phyloP scores from a whole-genome alignment of 1,140 invertebrate genomes.

The Leptinotarsa lineolata region DNA sequence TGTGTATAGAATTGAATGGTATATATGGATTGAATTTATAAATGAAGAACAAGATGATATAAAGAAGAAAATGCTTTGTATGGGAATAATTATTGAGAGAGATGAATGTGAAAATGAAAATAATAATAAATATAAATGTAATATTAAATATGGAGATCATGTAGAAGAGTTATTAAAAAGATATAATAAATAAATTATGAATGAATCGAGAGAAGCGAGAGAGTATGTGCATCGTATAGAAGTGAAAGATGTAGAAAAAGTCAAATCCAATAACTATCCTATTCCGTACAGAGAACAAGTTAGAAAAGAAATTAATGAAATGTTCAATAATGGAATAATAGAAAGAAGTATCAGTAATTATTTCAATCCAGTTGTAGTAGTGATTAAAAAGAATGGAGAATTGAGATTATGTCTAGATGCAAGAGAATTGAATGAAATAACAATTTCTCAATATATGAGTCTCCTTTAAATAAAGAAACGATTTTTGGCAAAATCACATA shows the following conservation, averaged over 20 bases:
- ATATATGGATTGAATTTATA: background rate
- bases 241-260: background rate
- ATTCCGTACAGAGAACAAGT: background rate
- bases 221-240: background rate
- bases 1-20: background rate
- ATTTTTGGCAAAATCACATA: constrained; percentile 46
- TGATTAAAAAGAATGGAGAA: background rate
- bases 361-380: background rate
- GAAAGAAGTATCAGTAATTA: background rate
- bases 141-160: background rate
- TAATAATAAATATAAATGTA: background rate
- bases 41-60: background rate
- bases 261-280: background rate
- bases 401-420: background rate
- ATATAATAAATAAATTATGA: background rate
- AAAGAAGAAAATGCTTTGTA: background rate
- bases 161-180: background rate
- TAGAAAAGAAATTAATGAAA: background rate
- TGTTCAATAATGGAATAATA: background rate
- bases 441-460: constrained; percentile 42
- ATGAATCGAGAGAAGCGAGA: background rate
- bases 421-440: background rate
- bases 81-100: background rate
- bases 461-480: constrained; percentile 57
- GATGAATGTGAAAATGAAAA: background rate